Percentiles rank a stretch among this genome's conserved stretches.
Evolutionary conservation across 1,140 invertebrate genomes (phyloP).

Genomic region (Frieseomelitta varia): DNA sequence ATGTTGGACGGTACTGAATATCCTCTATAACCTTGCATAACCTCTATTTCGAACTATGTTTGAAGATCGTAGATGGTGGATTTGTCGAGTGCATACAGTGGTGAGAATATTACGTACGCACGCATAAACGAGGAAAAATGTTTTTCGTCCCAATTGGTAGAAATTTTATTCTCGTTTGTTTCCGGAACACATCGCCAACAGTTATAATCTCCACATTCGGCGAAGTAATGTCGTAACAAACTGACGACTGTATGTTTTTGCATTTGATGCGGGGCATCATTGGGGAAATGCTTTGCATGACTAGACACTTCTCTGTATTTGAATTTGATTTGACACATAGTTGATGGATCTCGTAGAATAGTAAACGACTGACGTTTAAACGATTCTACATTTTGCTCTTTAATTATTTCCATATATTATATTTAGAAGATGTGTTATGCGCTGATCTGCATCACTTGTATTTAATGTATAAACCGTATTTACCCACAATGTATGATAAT

Average conservation of each 20-base stretch:
- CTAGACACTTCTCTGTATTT: neutral
- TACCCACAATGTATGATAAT: neutral
- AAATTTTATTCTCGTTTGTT: neutral
- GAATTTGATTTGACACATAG: neutral
- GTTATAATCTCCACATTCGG: neutral
- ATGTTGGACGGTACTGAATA: neutral
- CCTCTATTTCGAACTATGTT: neutral
- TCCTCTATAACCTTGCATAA: constrained; percentile 18
- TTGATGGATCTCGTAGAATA: constrained; percentile 10
- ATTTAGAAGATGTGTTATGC: neutral
- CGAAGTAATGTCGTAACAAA: neutral
- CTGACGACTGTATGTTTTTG: neutral
- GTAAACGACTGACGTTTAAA: neutral
- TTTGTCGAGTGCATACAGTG: neutral
- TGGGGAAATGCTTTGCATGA: neutral
- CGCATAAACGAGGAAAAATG: neutral
- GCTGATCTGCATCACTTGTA: neutral
- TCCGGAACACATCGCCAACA: neutral
- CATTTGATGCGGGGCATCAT: neutral
- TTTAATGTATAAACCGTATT: neutral
- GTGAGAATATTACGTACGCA: neutral
- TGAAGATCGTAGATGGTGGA: neutral
- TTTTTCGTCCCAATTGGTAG: neutral
- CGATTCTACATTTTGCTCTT: neutral
- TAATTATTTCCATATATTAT: neutral